Evolutionary conservation across 2,888 invertebrate genomes (phyloP), one percentile per base, ranked within the genome.

Genomic region (Aelia acuminata): DNA sequence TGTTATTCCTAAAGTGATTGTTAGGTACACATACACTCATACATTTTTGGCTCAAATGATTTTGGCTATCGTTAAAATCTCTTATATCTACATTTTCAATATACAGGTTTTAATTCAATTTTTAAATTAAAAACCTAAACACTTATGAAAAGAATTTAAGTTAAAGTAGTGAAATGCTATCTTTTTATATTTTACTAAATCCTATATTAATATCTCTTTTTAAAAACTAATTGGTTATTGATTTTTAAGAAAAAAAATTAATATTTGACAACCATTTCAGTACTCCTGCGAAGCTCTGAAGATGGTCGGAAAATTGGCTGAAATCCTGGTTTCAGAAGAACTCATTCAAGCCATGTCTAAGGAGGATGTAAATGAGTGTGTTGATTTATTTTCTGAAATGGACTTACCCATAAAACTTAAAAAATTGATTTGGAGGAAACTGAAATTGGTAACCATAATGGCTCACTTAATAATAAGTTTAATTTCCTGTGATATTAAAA

Each of bases 241-340:
- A 84, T 18, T 15, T 48, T 26, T 48, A 35, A 26, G 35, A 3
- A 48, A 47, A 10, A 22, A 39, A 43, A 80, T 80, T 84, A 47
- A 20, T 1, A 1, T 20, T n/a, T 22, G 15, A 22, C n/a, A 84
- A 84, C 43, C 39, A 8, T 87, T 88, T n/a, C 88, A 91, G 91
- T 31, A 90, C n/a, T 87, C 90, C 1, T 91, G 91, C 84, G 89
- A 90, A 75, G 91, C 90, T 8, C 86, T 91, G 31, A 90, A 89
- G 87, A 90, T 90, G 75, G 88, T 90, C 13, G 91, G 91, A 31
- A 89, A 87, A 22, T 70, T 89, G 35, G 87, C 90, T 22, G 90
- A 88, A 48, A 43, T 91, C n/a, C 88, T 89, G 10, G 22, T 91
- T 18, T 89, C 89, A 31, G 88, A 84, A 35, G 48, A 47, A 22